Conservation (phyloP, 92 coral and sea anemone genomes). For the Heteractis magnifica region DNA sequence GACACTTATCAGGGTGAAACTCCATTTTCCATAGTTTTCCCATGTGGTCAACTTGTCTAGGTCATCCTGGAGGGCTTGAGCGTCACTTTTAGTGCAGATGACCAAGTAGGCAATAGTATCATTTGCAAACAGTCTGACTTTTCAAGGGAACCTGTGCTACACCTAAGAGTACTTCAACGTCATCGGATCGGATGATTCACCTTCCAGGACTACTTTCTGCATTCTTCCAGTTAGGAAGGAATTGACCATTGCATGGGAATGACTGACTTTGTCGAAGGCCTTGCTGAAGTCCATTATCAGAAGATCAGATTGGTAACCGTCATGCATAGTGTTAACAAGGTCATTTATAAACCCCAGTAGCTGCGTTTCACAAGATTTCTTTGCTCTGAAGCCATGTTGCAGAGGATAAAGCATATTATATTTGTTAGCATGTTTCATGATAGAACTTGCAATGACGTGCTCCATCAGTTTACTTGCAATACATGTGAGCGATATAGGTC, state of each 20-base stretch:
- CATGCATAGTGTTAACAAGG: no score
- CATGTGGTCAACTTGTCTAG: not conserved
- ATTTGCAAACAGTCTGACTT: conserved; percentile 43
- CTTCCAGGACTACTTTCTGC: not conserved
- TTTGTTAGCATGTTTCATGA: no score
- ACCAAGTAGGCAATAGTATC: conserved; percentile 19
- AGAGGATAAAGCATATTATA: no score
- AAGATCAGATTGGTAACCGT: no score
- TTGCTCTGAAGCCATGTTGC: no score
- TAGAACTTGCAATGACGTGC: no score
- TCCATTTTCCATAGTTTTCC: conserved; percentile 1
- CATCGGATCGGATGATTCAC: not conserved
- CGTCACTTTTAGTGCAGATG: not conserved
- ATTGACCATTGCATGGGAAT: not conserved
- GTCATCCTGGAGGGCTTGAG: not conserved
- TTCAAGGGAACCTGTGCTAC: not conserved
- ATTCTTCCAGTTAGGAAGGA: not conserved
- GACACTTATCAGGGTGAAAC: not conserved
- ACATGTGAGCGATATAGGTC: no score
- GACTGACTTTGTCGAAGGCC: no score
- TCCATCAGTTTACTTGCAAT: no score
- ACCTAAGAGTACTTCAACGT: not conserved
- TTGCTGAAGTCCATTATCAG: no score
- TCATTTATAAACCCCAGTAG: no score
- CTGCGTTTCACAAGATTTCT: no score